Evolutionary conservation across 2,113 vertebrate species (phyloP), one percentile per base, ranked within the genome.

Genomic region (Argyrosomus japonicus): DNA sequence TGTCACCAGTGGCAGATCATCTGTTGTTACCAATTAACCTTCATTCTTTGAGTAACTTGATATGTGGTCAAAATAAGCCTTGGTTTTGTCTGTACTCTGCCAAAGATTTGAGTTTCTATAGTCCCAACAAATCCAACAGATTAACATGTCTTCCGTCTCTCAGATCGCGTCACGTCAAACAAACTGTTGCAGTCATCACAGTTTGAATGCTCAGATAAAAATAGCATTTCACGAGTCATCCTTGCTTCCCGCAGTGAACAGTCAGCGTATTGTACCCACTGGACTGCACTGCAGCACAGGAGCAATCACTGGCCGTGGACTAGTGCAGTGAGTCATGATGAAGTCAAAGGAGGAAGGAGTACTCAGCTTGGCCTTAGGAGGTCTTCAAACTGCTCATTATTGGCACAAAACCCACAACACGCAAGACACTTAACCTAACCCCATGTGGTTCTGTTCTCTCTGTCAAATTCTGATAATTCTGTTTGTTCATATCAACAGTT

Each of bases 181-280:
- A 23, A 57, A 58, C 56, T 58, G 56, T 58, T 58, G 56, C 56
- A 58, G 23, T 58, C 56, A 58, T 58, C 56, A 1, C 56, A 8
- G 23, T 58, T 58, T 27, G 23, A 58, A 27, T 27, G 7, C 6
- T 8, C 17, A 50, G 72, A 25, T 65, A 77, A 48, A 64, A 76
- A 82, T 76, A 70, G 73, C 13, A 32, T 69, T 81, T 61, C n/a
- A 25, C 56, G 1, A 75, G 72, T 69, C 72, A 62, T 68, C 25
- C 29, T 29, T 14, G 53, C 62, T n/a, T 21, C 29, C 79, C 53
- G 63, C 64, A 23, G 64, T 9, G 43, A 61, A 40, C 43, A 61
- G 43, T 51, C 61, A 64, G 70, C 13, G 11, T 12, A 45, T 25
- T 51, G 62, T 60, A 36, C 17, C 10, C 53, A 71, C 43, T 29